These are phyloP conservation scores for Aphaenogaster rudis DNA, from an alignment of 1,140 invertebrate genomes.

Conservation along the genomic window DNA sequence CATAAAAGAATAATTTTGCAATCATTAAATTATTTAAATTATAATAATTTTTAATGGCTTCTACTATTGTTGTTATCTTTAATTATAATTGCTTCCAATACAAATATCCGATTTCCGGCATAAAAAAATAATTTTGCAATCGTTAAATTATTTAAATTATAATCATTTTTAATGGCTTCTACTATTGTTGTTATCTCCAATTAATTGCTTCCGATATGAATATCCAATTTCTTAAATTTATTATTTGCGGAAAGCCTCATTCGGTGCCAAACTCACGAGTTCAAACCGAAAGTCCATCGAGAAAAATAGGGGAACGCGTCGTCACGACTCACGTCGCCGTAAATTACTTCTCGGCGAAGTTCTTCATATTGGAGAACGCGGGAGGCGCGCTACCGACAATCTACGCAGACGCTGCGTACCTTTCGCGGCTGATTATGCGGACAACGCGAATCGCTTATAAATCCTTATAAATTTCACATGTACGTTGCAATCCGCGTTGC, in stretches of 20 bases:
- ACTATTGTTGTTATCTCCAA: not conserved
- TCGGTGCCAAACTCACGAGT: not conserved
- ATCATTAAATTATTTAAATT: not conserved
- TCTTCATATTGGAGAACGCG: not conserved
- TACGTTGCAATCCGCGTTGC: not conserved
- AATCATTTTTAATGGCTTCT: not conserved
- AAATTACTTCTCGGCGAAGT: constrained; percentile 16
- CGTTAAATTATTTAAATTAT: not conserved
- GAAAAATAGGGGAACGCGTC: not conserved
- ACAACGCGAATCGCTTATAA: constrained; percentile 21
- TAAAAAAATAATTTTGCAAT: constrained; percentile 10
- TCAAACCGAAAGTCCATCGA: not conserved
- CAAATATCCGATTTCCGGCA: not conserved
- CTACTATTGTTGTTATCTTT: not conserved
- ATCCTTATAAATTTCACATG: constrained; percentile 28
- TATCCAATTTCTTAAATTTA: not conserved
- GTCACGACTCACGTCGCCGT: not conserved
- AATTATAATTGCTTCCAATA: not conserved
- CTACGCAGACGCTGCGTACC: not conserved
- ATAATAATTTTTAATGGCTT: not conserved
- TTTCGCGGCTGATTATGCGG: not conserved
- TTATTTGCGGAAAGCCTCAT: not conserved
- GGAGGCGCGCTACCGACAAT: not conserved
- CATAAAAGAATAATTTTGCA: not conserved
- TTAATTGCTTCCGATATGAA: not conserved